A percentile compares a stretch with the other conserved stretches of the same genome.
Evolutionary conservation across 2,888 invertebrate species (phyloP).

Genomic region (Drosophila testacea): DNA sequence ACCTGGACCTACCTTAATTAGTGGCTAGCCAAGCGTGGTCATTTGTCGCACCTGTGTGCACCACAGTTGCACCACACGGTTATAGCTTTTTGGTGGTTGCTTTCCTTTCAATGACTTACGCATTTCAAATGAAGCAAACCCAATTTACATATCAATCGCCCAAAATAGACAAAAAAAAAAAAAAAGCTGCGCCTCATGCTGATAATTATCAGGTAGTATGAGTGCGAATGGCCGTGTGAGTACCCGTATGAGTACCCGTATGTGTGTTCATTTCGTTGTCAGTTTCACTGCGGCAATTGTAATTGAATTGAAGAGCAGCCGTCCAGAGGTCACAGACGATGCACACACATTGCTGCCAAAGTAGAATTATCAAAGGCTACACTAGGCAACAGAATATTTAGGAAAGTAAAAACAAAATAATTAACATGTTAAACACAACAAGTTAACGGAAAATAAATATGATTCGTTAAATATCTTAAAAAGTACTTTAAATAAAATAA

Average conservation of each 20-base stretch:
- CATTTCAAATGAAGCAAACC: slow-evolving; percentile 59
- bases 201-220: slow-evolving; percentile 55
- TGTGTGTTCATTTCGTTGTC: slow-evolving; percentile 15
- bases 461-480: neutral
- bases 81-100: slow-evolving; percentile 40
- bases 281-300: slow-evolving; percentile 32
- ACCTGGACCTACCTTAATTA: slow-evolving; percentile 61
- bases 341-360: slow-evolving; percentile 44
- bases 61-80: slow-evolving; percentile 20
- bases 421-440: neutral
- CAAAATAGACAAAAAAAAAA: slow-evolving; percentile 10
- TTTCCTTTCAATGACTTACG: slow-evolving; percentile 55
- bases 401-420: neutral
- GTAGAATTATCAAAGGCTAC: slow-evolving; percentile 37
- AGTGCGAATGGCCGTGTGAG: slow-evolving; percentile 9
- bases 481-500: too few relatives aligned
- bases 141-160: slow-evolving; percentile 73
- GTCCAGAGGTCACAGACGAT: slow-evolving; percentile 69
- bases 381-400: slow-evolving; percentile 35
- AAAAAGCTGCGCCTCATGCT: slow-evolving; percentile 60
- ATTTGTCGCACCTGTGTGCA: slow-evolving; percentile 64
- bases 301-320: slow-evolving; percentile 71
- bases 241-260: slow-evolving; percentile 17
- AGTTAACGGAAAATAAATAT: neutral
- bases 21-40: slow-evolving; percentile 59